Evolutionary conservation across 2,888 invertebrate species (phyloP), one percentile per base, ranked within the genome.

Genomic region (Pinctada fucata): DNA sequence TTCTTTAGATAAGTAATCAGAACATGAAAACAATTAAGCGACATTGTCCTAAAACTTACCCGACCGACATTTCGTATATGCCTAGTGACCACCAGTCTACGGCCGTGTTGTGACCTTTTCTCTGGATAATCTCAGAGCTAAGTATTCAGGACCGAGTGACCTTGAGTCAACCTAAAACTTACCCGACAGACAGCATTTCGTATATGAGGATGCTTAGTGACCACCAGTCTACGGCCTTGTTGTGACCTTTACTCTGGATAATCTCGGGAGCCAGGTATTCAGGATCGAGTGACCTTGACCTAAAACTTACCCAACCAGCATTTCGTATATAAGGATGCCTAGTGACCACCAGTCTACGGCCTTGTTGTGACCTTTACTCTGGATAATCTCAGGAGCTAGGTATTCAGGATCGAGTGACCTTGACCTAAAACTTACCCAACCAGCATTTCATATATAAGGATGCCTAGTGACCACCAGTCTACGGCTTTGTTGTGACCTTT

Each of bases 311-410:
- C 93, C 94, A n/a, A 93, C 92, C 79, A 94, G 88, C 92, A 94
- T 93, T 89, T 94, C 94, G 88, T 91, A 94, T 78, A 94, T 92
- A 66, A 94, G 91, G 69, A 94, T 92, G 13, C 94, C 99, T 90
- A 99, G 94, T 45, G 99, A 98, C 99, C 99, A 99, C 98, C 98
- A 99, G 92, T 99, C 99, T 0, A 99, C 99, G 5, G 98, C 98
- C 92, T 97, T 97, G 92, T 99, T 99, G 93, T 99, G 99, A 63
- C 99, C 99, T 94, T 98, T 98, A 88, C 97, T 97, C 93, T 97
- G 98, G 88, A 99, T 98, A 85, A 99, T 97, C 93, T 99, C 98
- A 68, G 93, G 93, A 1, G 99, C 99, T 83, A 99, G 94, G 93
- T 99, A 99, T 93, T 99, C 99, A 0, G 99, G 98, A n/a, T n/a